These are phyloP conservation scores for Nematostella vectensis DNA, from an alignment of 92 coral and sea anemone species.

Conservation along the genomic window DNA sequence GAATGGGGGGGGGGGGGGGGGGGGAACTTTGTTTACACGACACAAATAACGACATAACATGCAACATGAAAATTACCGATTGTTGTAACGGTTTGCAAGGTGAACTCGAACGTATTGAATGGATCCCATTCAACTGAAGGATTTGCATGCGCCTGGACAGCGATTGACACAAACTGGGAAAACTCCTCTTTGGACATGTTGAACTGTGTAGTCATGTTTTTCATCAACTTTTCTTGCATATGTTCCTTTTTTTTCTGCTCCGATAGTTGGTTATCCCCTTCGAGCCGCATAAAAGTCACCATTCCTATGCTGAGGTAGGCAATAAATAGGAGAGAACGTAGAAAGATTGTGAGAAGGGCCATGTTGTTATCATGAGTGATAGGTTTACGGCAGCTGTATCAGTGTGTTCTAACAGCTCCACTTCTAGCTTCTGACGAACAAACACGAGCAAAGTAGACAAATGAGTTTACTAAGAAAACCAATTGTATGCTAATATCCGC, in stretches of 20 bases:
- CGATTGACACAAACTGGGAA: not conserved
- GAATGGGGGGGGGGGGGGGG: too few relatives aligned
- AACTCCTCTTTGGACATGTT: constrained; percentile 10
- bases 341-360: too few relatives aligned
- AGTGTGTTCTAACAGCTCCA: too few relatives aligned
- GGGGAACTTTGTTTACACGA: too few relatives aligned
- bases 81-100: constrained; percentile 20
- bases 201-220: constrained; percentile 6
- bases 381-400: too few relatives aligned
- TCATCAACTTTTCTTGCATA: not conserved
- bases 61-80: constrained; percentile 17
- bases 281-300: constrained; percentile 16
- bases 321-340: constrained; percentile 1
- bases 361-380: too few relatives aligned
- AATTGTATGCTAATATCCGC: too few relatives aligned
- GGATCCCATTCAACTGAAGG: constrained; percentile 5
- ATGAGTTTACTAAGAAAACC: too few relatives aligned
- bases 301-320: constrained; percentile 20
- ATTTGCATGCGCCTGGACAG: constrained; percentile 4
- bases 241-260: constrained; percentile 3
- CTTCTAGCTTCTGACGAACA: too few relatives aligned
- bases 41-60: too few relatives aligned
- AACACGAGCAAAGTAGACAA: too few relatives aligned
- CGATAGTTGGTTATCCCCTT: constrained; percentile 9
- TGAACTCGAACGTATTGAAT: constrained; percentile 10